Base-by-base conservation (phyloP, 2,888 invertebrate genomes). In the Andricus curvator region DNA sequence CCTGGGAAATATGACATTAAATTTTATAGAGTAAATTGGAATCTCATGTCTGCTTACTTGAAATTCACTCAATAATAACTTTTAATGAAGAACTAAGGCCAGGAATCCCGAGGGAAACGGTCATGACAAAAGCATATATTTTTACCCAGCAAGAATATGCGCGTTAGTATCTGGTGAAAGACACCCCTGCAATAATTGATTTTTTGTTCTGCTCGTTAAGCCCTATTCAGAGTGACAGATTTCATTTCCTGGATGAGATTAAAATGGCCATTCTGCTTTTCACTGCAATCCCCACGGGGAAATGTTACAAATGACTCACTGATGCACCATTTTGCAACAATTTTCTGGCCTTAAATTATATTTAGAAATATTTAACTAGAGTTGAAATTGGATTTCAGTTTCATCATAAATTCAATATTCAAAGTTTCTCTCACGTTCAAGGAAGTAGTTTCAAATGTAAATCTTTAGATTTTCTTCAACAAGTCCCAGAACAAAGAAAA, bases 181-280 rank as follows among this genome's bases (percentile, higher is more conserved):
- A 56, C 74, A 74, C 51, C 74, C 74, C 56, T 51, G 22, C 29
- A 74, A 74, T 74, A 74, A 74, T 74, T 74, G 74, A 74, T 74
- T 74, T 74, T 74, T 37, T 74, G 74, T 56, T 56, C 74, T 33
- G n/a, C 56, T 74, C 74, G 74, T 74, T 74, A 74, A 74, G 51
- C 56, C 33, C 33, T 56, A 74, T 74, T 74, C 74, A 74, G 33
- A n/a, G n/a, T n/a, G 56, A 74, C 74, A 74, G 74, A 74, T 74
- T 60, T 74, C 56, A 60, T 74, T 74, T 74, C 56, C 74, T 74
- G 74, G 1, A 37, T 56, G 33, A 74, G 56, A 74, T 74, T 74
- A 60, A 74, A 74, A 74, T 74, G 74, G 74, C 17, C 56, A 74
- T 74, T 74, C 56, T 37, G 56, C 74, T 56, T 74, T 74, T 74